Conservation (phyloP, 2,797 vertebrate genomes). For the Xenops minutus region DNA sequence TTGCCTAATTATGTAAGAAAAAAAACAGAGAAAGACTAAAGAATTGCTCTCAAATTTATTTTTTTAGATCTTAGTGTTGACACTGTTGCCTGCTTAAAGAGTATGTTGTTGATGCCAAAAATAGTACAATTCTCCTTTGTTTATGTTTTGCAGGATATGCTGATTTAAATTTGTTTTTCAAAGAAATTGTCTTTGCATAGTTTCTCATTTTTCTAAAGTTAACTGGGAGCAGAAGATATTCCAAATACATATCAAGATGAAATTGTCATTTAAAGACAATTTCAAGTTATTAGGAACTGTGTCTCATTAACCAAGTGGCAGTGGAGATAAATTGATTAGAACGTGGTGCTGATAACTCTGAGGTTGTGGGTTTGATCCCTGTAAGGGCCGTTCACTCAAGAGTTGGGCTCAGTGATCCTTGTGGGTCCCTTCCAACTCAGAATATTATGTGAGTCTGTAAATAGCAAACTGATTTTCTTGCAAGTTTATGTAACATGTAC, state of each 20-base stretch:
- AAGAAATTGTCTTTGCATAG: background rate
- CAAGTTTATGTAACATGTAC: background rate
- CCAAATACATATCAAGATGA: background rate
- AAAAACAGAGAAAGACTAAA: background rate
- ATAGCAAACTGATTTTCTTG: background rate
- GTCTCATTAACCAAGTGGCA: background rate
- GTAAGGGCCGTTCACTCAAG: background rate
- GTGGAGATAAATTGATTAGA: background rate
- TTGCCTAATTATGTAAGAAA: background rate
- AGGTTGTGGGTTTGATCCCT: rapidly evolving
- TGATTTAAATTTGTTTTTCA: constrained; percentile 2
- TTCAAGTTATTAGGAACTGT: background rate
- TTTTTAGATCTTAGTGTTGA: background rate
- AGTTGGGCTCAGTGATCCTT: rapidly evolving
- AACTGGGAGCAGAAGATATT: background rate
- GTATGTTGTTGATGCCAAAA: background rate
- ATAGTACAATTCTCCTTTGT: background rate
- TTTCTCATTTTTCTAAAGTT: background rate
- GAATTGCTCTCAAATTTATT: background rate
- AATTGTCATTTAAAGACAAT: background rate
- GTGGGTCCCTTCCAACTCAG: background rate
- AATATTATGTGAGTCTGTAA: background rate
- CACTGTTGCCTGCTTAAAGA: background rate
- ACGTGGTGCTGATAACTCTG: background rate
- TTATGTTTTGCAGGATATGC: background rate